Conservation (phyloP, 2,113 vertebrate genomes). For the Cololabis saira region DNA sequence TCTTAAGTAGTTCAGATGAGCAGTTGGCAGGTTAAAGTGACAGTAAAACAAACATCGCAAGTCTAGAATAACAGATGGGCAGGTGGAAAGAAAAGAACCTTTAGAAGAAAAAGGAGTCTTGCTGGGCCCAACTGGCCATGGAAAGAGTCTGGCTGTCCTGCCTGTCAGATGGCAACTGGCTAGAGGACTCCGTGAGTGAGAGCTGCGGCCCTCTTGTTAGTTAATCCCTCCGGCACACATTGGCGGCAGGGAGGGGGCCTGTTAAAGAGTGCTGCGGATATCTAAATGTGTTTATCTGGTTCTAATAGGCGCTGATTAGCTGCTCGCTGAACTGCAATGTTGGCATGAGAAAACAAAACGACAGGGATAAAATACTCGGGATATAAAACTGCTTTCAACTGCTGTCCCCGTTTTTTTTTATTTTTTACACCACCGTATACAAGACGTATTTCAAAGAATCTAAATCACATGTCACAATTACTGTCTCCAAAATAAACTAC, state of each 20-base stretch:
- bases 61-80: not conserved
- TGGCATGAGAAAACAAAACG: not conserved
- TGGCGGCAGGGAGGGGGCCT: constrained; percentile 32
- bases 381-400: not conserved
- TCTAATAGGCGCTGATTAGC: constrained; percentile 85
- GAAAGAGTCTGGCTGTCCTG: constrained; percentile 73
- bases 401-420: no score
- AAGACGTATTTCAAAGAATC: no score
- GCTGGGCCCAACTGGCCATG: constrained; percentile 75
- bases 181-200: constrained; percentile 68
- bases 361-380: not conserved
- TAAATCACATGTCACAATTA: no score
- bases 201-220: constrained; percentile 48
- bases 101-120: constrained; percentile 80
- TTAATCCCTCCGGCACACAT: constrained; percentile 69
- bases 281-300: constrained; percentile 83
- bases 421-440: no score
- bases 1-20: not conserved
- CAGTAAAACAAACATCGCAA: not conserved
- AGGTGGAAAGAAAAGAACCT: not conserved
- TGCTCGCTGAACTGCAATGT: constrained; percentile 32
- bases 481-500: no score
- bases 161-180: constrained; percentile 76
- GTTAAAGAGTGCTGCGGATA: constrained; percentile 68
- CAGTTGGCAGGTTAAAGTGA: not conserved